Conservation (phyloP, 2,888 invertebrate genomes). For the Eupithecia subumbrata region DNA sequence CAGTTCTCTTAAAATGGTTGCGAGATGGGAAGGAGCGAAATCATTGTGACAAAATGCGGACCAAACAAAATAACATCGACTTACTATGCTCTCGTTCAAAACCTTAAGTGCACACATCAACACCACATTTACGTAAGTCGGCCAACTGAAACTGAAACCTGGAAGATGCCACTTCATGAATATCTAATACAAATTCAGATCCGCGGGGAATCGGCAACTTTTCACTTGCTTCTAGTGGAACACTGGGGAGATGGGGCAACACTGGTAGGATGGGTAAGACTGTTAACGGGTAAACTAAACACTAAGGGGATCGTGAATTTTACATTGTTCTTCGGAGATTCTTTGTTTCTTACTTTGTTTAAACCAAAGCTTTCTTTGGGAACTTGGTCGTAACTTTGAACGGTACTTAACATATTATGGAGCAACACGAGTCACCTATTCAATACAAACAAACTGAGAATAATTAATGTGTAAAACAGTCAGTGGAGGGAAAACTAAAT, state of each 20-base stretch:
- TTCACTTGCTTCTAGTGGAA: background rate
- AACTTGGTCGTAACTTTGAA: background rate
- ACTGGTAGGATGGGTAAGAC: background rate
- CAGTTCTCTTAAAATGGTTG: no score
- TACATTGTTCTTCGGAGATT: slow-evolving; percentile 5
- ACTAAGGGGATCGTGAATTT: slow-evolving; percentile 9
- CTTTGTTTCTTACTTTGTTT: background rate
- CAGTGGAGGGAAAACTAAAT: no score
- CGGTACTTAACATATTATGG: background rate
- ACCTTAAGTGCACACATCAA: slow-evolving; percentile 7
- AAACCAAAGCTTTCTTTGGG: background rate
- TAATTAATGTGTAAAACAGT: background rate
- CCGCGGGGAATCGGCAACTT: slow-evolving; percentile 21
- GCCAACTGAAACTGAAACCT: slow-evolving; percentile 35
- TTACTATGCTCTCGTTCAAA: background rate
- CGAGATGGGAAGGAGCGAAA: no score
- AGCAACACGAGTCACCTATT: background rate
- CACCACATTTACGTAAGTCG: slow-evolving; percentile 15
- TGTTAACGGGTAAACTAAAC: background rate
- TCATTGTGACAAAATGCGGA: background rate
- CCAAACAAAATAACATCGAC: slow-evolving; percentile 1
- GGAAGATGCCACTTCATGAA: slow-evolving; percentile 35
- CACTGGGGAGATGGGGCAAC: background rate
- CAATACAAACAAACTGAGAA: background rate
- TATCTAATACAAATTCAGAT: slow-evolving; percentile 32